These are phyloP conservation scores for Ecdyonurus torrentis DNA, from an alignment of 2,888 invertebrate genomes.

Conservation along the genomic window DNA sequence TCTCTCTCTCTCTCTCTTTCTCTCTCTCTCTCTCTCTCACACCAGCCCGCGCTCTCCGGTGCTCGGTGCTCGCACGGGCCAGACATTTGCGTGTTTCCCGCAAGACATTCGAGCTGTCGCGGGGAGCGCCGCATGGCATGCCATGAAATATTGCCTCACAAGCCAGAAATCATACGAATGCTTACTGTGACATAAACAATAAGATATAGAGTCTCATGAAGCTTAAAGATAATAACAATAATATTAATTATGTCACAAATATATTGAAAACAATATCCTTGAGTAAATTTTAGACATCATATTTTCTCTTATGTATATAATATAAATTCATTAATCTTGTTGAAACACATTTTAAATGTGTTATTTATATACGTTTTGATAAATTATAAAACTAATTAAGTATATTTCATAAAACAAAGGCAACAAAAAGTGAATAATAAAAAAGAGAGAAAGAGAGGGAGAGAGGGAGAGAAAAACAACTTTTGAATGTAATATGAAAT, in stretches of 20 bases:
- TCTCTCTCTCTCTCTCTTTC: background rate
- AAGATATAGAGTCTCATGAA: background rate
- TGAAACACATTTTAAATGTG: no score
- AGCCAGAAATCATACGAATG: background rate
- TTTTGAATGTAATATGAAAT: no score
- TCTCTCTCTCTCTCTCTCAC: background rate
- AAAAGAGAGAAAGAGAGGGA: no score
- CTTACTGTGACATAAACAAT: background rate
- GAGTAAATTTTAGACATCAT: no score
- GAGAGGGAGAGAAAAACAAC: no score
- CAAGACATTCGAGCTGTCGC: background rate
- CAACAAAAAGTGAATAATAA: no score
- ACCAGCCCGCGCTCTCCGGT: background rate
- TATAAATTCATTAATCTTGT: no score
- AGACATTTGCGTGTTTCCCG: background rate
- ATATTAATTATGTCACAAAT: background rate
- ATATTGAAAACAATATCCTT: no score
- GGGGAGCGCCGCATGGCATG: background rate
- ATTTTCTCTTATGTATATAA: no score
- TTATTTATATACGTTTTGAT: no score
- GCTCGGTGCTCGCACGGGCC: background rate
- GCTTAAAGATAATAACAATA: background rate
- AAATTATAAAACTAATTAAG: no score
- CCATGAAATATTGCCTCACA: background rate
- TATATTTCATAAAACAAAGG: no score